Evolutionary conservation across 1,140 invertebrate genomes (phyloP).

Genomic region (Trichonephila clavipes): DNA sequence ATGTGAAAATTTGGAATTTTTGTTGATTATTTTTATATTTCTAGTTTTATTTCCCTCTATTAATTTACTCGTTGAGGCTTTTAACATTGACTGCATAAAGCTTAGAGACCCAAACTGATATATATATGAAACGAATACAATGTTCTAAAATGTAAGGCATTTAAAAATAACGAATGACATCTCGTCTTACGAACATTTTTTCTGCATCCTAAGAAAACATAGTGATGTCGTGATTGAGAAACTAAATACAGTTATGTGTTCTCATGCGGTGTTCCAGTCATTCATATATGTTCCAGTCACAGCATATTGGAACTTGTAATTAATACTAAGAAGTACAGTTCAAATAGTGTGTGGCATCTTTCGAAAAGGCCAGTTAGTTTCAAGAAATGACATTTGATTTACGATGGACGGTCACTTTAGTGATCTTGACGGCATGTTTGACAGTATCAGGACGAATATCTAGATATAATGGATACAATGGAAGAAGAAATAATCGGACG

Average conservation of each 20-base stretch:
- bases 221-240: neutral
- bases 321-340: neutral
- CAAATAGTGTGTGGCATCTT: too few relatives aligned
- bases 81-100: too few relatives aligned
- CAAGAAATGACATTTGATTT: neutral
- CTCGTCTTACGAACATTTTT: too few relatives aligned
- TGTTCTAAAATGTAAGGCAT: too few relatives aligned
- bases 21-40: too few relatives aligned
- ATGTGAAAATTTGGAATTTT: too few relatives aligned
- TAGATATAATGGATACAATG: neutral
- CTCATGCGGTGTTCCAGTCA: neutral
- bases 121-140: too few relatives aligned
- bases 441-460: slow-evolving; percentile 32
- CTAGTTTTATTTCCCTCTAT: too few relatives aligned
- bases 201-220: too few relatives aligned
- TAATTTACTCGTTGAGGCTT: too few relatives aligned
- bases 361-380: neutral
- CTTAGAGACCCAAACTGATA: too few relatives aligned
- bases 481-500: slow-evolving; percentile 26
- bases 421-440: neutral
- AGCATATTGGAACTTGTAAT: slow-evolving; percentile 5
- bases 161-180: too few relatives aligned
- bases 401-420: slow-evolving; percentile 20
- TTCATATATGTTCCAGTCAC: neutral
- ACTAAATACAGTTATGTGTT: neutral